Evolutionary conservation across 2,113 vertebrate genomes (phyloP), one percentile per base, ranked within the genome.

Genomic region (Dromaius novaehollandiae): DNA sequence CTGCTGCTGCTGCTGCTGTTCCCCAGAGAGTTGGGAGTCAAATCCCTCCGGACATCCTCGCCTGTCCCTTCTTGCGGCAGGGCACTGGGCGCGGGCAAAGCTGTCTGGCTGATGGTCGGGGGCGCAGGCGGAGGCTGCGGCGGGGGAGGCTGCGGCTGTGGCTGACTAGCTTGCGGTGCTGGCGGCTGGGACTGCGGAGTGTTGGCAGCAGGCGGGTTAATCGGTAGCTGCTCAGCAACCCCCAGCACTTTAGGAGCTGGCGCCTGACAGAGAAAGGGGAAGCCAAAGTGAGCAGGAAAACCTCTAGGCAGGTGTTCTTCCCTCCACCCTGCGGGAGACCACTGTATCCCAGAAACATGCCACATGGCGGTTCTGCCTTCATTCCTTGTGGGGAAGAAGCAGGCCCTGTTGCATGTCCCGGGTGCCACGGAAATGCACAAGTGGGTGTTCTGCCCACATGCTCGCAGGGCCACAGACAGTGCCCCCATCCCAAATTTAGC

Each of bases 141-240:
- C 6, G 91, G 82, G 28, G 98, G 87, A 51, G 98, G 98, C 36
- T 98, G 98, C 0, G 94, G 96, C 65, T 98, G 98, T 3, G 98
- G 53, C 21, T 98, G 98, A 74, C 95, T 97, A 16, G 95, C 97
- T 81, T 92, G 96, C 50, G 89, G 96, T 95, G 90, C 97, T 22
- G 77, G 97, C 86, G 91, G 98, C 96, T 99, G 99, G 60, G 99
- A 98, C 97, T 99, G 99, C 0, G 99, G 99, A 68, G 98, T 99
- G 89, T 97, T 98, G 46, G 97, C 98, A 34, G 98, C 98, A 5
- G 99, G 98, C 36, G 99, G 98, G 94, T 96, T 98, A 92, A 98
- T 93, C 18, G 99, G 98, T 40, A 99, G 95, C 15, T 99, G 98
- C 75, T 99, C 99, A 5, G 98, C 90, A 44, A 98, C 93, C 32